Base-by-base conservation (phyloP, 30 jellyfish, hydroid and myxozoan genomes). In the Hydractinia symbiolongicarpus region DNA sequence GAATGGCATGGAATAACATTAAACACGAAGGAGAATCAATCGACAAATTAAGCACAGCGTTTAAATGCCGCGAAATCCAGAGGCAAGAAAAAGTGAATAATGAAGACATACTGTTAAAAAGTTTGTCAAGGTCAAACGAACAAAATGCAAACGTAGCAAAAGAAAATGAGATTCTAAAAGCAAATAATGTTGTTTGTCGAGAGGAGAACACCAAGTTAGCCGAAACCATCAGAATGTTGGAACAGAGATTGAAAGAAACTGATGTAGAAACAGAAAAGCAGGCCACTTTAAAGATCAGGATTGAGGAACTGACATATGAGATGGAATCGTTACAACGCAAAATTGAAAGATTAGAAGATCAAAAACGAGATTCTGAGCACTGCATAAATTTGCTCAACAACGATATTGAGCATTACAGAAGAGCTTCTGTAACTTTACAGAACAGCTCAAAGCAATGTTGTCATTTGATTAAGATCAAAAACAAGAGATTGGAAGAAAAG, bases 161-260 rank as follows among this genome's bases (percentile, higher is more conserved):
- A 30, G 44, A 30, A 30, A 30, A 30, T 30, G 44, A 30, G 44
- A 30, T 30, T 2, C 44, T 30, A 0, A 64, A 7, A n/a, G 9
- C 16, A 64, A 51, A 64, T 64, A n/a, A 6, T 64, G 74, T n/a
- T 13, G 74, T 64, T 1, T 64, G 74, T 51, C 9, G 74, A 64
- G 74, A 64, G 16, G 74, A 64, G 40, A 64, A 64, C 17, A 64
- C 74, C 19, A 64, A 64, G 74, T 64, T 64, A 64, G 74, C 74
- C 40, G 74, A 64, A 7, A 44, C 19, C 52, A 64, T 64, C 5
- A 13, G 52, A 64, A 64, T 0, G 40, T n/a, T 64, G 74, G 52
- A 64, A 6, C 1, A 6, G 6, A 51, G 40, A 64, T 13, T 64
- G 40, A 64, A 64, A n/a, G 19, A 64, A 13, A n/a, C 40, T n/a